A percentile compares a stretch with the other conserved stretches of the same genome.
Evolutionary conservation across 2,797 vertebrate genomes (phyloP).

Genomic region (Podargus strigoides): DNA sequence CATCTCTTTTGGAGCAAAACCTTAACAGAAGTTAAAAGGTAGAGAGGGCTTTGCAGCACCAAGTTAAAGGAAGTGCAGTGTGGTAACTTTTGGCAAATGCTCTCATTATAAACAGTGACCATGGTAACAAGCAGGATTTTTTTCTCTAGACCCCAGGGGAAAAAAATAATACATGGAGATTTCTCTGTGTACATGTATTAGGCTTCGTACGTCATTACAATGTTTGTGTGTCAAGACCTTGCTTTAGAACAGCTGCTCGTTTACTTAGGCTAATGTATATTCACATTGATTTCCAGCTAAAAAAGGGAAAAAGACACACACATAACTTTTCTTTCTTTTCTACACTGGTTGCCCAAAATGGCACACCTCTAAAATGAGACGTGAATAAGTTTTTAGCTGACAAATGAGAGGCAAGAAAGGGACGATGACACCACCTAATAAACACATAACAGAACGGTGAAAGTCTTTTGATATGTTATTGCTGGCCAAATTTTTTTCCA

Average conservation of each 20-base stretch:
- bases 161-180: not conserved
- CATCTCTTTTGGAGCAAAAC: not conserved
- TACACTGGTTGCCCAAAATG: not conserved
- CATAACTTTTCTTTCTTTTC: not conserved
- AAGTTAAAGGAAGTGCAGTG: not conserved
- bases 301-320: not conserved
- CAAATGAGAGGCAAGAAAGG: not conserved
- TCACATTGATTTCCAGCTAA: not conserved
- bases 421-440: not conserved
- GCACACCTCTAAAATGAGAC: not conserved
- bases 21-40: not conserved
- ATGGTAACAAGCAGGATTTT: not conserved
- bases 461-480: not conserved
- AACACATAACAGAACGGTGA: not conserved
- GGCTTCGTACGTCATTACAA: not conserved
- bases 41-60: not conserved
- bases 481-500: not conserved
- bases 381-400: not conserved
- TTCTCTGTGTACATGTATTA: not conserved
- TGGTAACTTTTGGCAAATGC: not conserved
- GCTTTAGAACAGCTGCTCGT: not conserved
- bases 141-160: not conserved
- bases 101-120: not conserved
- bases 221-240: constrained; percentile 29
- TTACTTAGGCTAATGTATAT: not conserved